Percentiles rank a stretch among this genome's conserved stretches.
Evolutionary conservation across 2,113 vertebrate genomes (phyloP).

Genomic region (Solea solea): DNA sequence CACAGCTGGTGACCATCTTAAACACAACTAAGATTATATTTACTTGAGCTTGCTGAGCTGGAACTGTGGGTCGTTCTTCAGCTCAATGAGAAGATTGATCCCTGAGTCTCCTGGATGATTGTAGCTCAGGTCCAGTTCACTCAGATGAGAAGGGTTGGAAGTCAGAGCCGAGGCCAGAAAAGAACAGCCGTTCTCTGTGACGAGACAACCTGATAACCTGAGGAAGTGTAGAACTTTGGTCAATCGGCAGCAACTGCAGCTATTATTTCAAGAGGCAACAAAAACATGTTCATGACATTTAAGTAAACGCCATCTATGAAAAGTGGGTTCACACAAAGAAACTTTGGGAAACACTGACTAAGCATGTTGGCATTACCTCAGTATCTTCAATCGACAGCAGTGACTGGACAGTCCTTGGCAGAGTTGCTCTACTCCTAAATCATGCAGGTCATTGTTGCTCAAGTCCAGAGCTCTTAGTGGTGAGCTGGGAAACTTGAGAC

Average conservation of each 20-base stretch:
- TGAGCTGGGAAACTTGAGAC: slow-evolving; percentile 40
- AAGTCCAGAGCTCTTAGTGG: slow-evolving; percentile 61
- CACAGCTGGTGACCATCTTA: neutral
- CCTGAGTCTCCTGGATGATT: slow-evolving; percentile 53
- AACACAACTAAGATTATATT: neutral
- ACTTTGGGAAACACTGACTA: too few species aligned
- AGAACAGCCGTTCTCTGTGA: slow-evolving; percentile 51
- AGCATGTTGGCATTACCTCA: slow-evolving; percentile 47
- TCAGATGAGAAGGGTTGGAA: slow-evolving; percentile 44
- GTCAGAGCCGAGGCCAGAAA: slow-evolving; percentile 35
- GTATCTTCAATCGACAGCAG: slow-evolving; percentile 49
- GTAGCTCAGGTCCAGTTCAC: slow-evolving; percentile 54
- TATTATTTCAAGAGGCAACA: too few species aligned
- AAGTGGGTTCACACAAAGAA: too few species aligned
- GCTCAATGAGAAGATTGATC: neutral
- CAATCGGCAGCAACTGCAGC: too few species aligned
- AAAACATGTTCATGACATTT: too few species aligned
- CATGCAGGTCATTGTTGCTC: slow-evolving; percentile 62
- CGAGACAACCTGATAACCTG: slow-evolving; percentile 67
- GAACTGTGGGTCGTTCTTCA: neutral
- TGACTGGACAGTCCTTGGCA: slow-evolving; percentile 53
- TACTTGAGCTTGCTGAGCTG: slow-evolving; percentile 28
- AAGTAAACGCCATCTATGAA: too few species aligned
- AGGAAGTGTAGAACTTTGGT: neutral
- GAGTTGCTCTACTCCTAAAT: slow-evolving; percentile 46